Conservation (phyloP, 2,113 vertebrate genomes). For the Anolis carolinensis region DNA sequence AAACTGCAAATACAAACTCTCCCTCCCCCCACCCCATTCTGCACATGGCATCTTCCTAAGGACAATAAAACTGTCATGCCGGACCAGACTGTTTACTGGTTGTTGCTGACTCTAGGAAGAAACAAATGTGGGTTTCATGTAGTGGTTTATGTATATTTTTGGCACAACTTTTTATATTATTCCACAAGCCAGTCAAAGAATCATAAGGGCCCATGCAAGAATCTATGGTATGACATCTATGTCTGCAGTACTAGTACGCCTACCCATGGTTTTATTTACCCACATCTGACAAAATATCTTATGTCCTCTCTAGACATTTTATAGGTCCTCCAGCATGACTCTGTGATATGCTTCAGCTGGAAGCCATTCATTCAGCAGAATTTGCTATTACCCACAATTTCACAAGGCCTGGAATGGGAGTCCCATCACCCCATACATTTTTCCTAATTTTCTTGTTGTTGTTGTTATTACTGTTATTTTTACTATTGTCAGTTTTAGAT, state of each 20-base stretch:
- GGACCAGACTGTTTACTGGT: slow-evolving; percentile 46
- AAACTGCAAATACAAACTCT: slow-evolving; percentile 49
- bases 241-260: too few relatives aligned
- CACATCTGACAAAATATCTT: too few relatives aligned
- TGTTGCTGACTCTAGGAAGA: slow-evolving; percentile 31
- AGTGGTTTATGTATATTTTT: slow-evolving; percentile 15
- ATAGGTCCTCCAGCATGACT: too few relatives aligned
- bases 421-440: too few relatives aligned
- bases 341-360: too few relatives aligned
- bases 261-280: too few relatives aligned
- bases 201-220: neutral
- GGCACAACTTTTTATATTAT: slow-evolving; percentile 41
- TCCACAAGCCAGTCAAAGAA: slow-evolving; percentile 17
- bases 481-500: slow-evolving; percentile 13
- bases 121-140: slow-evolving; percentile 49
- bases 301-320: too few relatives aligned
- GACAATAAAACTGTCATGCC: slow-evolving; percentile 35
- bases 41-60: slow-evolving; percentile 42
- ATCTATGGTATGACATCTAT: neutral
- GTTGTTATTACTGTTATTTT: neutral
- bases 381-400: too few relatives aligned
- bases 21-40: neutral
- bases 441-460: too few relatives aligned
- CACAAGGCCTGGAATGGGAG: too few relatives aligned
- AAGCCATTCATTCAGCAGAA: too few relatives aligned